These are phyloP conservation scores for Herminia tarsipennalis DNA, from an alignment of 2,888 invertebrate genomes.

Conservation along the genomic window DNA sequence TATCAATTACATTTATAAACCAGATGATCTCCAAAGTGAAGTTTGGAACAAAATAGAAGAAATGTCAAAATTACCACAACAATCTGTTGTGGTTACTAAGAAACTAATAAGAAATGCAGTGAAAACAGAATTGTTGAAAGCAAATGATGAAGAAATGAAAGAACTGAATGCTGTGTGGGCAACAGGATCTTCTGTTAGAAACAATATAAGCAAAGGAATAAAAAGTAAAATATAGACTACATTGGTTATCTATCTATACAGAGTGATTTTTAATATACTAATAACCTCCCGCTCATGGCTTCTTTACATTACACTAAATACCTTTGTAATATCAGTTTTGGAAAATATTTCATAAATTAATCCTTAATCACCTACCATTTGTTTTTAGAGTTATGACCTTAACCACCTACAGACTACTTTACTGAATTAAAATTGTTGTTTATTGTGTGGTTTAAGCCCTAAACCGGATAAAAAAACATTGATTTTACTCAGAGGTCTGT, in stretches of 20 bases:
- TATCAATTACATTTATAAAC: constrained; percentile 91
- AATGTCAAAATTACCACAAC: constrained; percentile 81
- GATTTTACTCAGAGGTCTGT: no score
- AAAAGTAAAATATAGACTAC: constrained; percentile 50
- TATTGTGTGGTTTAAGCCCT: no score
- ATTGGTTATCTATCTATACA: background rate
- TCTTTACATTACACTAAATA: no score
- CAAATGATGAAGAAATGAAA: constrained; percentile 89
- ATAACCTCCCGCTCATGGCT: no score
- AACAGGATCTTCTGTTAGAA: constrained; percentile 76
- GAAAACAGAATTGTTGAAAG: constrained; percentile 86
- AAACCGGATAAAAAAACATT: no score
- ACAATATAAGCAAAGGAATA: no score
- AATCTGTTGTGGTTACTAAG: constrained; percentile 89
- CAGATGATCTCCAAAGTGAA: constrained; percentile 84
- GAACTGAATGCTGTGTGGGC: constrained; percentile 87
- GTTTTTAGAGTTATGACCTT: no score
- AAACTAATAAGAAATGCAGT: constrained; percentile 87
- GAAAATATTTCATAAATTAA: no score
- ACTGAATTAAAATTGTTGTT: no score
- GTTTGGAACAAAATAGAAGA: constrained; percentile 86
- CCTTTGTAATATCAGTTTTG: no score
- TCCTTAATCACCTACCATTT: no score
- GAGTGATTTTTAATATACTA: background rate
- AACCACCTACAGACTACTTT: no score